Conservation (phyloP, 1,140 invertebrate genomes). For the Drosophila nigromelanica region DNA sequence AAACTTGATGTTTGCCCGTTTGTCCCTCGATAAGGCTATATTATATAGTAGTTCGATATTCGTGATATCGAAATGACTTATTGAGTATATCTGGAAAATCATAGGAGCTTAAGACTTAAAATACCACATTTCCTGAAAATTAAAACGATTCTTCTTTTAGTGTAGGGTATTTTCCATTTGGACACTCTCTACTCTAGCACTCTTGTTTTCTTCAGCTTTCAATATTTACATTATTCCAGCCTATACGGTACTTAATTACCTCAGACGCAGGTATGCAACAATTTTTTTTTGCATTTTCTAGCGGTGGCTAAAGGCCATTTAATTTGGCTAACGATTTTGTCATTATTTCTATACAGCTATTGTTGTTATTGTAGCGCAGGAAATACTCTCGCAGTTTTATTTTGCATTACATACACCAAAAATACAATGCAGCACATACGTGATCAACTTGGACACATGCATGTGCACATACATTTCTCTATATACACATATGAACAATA, state of each 20-base stretch:
- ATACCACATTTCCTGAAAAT: no score
- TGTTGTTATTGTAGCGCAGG: slow-evolving; percentile 60
- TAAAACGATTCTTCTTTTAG: no score
- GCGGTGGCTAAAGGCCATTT: slow-evolving; percentile 40
- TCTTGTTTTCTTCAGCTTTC: slow-evolving; percentile 9
- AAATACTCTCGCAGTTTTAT: slow-evolving; percentile 54
- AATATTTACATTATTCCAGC: slow-evolving; percentile 46
- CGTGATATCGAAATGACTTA: no score
- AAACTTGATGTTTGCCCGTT: no score
- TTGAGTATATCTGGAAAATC: no score
- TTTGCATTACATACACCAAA: slow-evolving; percentile 29
- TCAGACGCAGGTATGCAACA: slow-evolving; percentile 38
- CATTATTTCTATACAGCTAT: slow-evolving; percentile 45
- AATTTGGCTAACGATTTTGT: slow-evolving; percentile 65
- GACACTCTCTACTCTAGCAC: not conserved
- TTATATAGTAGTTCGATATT: no score
- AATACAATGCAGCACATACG: slow-evolving; percentile 19
- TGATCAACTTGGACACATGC: slow-evolving; percentile 11
- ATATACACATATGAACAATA: slow-evolving; percentile 49
- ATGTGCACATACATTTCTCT: not conserved
- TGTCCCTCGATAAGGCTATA: no score
- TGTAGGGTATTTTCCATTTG: not conserved
- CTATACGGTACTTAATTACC: slow-evolving; percentile 46
- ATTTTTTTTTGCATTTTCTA: slow-evolving; percentile 54
- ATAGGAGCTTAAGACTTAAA: no score